Evolutionary conservation across 2,888 invertebrate species (phyloP).

Genomic region (Nomada fucata): DNA sequence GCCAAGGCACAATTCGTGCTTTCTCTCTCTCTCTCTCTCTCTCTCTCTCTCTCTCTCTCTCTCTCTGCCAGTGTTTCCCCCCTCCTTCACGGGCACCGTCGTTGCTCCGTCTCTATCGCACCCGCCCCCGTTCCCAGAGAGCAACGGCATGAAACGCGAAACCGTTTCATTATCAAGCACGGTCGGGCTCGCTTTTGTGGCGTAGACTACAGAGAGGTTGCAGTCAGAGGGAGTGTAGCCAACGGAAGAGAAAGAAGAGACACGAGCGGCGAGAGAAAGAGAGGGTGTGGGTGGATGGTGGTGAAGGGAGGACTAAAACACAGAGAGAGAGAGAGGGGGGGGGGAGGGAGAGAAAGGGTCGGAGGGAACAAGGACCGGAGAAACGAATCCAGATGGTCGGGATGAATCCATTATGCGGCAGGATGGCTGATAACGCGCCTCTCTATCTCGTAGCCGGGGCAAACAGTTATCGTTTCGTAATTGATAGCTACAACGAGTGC

Average conservation of each 20-base stretch:
- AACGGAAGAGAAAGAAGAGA: conserved; percentile 20
- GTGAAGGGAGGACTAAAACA: conserved; percentile 41
- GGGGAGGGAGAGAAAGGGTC: neutral
- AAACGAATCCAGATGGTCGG: conserved; percentile 62
- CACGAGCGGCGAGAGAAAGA: neutral
- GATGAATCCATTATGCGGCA: conserved; percentile 68
- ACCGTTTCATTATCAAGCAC: conserved; percentile 72
- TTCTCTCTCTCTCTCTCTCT: conserved; percentile 43
- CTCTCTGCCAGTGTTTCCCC: neutral
- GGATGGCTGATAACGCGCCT: conserved; percentile 62
- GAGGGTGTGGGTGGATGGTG: conserved; percentile 10
- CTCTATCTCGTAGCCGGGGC: conserved; percentile 44
- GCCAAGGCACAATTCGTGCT: conserved; percentile 66
- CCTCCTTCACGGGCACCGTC: neutral
- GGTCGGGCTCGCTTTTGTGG: conserved; percentile 63
- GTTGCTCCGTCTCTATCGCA: neutral
- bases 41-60: conserved; percentile 5
- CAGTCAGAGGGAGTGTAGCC: conserved; percentile 12
- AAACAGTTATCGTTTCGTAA: conserved; percentile 71
- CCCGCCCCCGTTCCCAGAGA: conserved; percentile 27
- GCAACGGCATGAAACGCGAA: conserved; percentile 70
- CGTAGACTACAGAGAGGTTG: conserved; percentile 42
- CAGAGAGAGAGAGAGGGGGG: neutral
- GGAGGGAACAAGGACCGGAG: conserved; percentile 40
- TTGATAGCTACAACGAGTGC: conserved; percentile 66